Conservation (phyloP, 2,888 invertebrate genomes). For the Metacarcinus magister region DNA sequence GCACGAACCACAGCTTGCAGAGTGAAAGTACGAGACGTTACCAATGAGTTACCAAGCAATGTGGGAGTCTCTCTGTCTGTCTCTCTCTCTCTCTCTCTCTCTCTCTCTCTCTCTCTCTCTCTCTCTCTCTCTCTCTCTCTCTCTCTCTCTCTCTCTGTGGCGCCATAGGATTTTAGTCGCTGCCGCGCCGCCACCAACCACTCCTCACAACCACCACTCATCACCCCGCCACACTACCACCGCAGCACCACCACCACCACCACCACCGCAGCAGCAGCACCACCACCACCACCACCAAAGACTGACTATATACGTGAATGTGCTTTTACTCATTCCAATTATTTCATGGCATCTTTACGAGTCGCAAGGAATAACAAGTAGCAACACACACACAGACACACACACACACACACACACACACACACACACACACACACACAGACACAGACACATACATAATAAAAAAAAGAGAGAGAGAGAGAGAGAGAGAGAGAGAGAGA, state of each 20-base stretch:
- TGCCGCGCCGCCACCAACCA: background rate
- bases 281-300: background rate
- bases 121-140: conserved; percentile 4
- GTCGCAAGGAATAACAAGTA: background rate
- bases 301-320: background rate
- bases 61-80: background rate
- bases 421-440: conserved; percentile 2
- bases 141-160: conserved; percentile 8
- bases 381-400: background rate
- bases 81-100: background rate
- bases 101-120: background rate
- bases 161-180: conserved; percentile 33
- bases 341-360: background rate
- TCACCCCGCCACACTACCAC: background rate
- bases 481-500: no score
- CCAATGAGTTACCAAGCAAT: no score
- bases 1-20: no score
- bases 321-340: conserved; percentile 12
- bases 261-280: no score
- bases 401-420: background rate
- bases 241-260: background rate
- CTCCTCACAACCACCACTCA: background rate
- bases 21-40: no score
- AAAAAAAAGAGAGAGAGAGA: no score
- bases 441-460: background rate